A percentile compares a stretch with the other conserved stretches of the same genome.
phyloP scores from a whole-genome alignment of 2,797 vertebrate species.

The Distichodus sexfasciatus region DNA sequence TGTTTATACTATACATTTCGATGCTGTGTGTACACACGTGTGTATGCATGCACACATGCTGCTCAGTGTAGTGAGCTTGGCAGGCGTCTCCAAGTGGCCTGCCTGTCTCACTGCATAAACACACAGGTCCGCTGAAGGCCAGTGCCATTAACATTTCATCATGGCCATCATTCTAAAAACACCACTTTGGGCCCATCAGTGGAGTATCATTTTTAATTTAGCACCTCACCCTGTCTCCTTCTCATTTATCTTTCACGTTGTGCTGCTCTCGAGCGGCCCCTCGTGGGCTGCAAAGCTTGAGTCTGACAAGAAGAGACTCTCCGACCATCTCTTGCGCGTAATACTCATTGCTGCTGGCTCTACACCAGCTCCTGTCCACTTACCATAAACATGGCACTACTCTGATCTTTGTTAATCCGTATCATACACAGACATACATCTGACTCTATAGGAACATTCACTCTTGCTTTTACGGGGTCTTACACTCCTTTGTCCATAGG shows the following conservation, averaged over 20 bases:
- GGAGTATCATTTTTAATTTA: conserved; percentile 75
- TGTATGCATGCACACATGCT: neutral
- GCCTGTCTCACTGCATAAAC: conserved; percentile 45
- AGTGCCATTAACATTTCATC: conserved; percentile 69
- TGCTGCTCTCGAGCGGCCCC: conserved; percentile 37
- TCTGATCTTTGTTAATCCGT: neutral
- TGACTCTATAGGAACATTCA: no score
- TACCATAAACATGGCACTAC: neutral
- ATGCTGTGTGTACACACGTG: neutral
- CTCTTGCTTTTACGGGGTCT: no score
- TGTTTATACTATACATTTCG: neutral
- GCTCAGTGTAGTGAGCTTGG: conserved; percentile 25
- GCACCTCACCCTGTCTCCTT: conserved; percentile 54
- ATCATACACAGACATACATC: neutral
- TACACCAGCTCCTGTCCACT: neutral
- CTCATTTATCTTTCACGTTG: conserved; percentile 68
- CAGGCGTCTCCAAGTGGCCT: conserved; percentile 4
- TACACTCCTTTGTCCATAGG: no score
- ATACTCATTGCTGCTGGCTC: neutral
- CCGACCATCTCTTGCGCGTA: neutral
- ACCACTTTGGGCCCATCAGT: conserved; percentile 63
- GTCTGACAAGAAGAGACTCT: conserved; percentile 19
- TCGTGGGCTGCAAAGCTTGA: conserved; percentile 9
- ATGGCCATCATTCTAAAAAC: conserved; percentile 55
- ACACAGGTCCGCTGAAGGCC: conserved; percentile 48